A percentile compares a stretch with the other conserved stretches of the same genome.
Evolutionary conservation across 2,113 vertebrate species (phyloP).

Genomic region (Microcebus lehilahytsara): DNA sequence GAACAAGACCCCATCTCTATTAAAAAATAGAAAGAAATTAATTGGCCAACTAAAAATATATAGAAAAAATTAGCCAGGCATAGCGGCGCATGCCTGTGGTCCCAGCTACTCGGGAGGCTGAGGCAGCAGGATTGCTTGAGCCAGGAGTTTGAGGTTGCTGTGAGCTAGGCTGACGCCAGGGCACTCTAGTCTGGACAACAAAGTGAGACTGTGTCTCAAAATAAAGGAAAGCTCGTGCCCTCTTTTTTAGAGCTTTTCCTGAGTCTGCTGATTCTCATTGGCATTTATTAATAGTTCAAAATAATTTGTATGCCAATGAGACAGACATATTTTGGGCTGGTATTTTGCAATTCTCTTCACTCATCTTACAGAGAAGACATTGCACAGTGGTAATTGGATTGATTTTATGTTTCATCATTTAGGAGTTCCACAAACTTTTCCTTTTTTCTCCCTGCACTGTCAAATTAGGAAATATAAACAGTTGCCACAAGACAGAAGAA

Average conservation of each 20-base stretch:
- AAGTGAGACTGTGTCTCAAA: too few species aligned
- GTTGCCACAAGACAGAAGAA: background rate
- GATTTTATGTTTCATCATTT: constrained; percentile 48
- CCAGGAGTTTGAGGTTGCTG: too few species aligned
- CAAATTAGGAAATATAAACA: background rate
- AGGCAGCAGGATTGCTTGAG: too few species aligned
- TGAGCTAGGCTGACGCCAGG: too few species aligned
- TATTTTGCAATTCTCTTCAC: background rate
- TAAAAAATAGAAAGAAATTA: too few species aligned
- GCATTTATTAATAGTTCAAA: background rate
- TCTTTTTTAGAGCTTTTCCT: background rate
- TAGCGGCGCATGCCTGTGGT: too few species aligned
- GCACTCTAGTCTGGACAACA: too few species aligned
- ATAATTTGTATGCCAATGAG: background rate
- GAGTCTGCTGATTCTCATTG: background rate
- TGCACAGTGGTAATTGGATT: background rate
- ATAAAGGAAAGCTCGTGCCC: background rate
- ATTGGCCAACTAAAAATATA: too few species aligned
- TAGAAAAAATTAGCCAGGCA: too few species aligned
- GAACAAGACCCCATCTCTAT: too few species aligned
- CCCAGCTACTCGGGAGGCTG: too few species aligned
- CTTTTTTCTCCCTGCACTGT: background rate
- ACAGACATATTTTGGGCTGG: background rate
- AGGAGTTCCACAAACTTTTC: background rate
- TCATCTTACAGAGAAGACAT: background rate